Percentiles rank a stretch among this genome's conserved stretches.
Conservation (phyloP, 2,113 vertebrate species). For the Lucifuga dentata region DNA sequence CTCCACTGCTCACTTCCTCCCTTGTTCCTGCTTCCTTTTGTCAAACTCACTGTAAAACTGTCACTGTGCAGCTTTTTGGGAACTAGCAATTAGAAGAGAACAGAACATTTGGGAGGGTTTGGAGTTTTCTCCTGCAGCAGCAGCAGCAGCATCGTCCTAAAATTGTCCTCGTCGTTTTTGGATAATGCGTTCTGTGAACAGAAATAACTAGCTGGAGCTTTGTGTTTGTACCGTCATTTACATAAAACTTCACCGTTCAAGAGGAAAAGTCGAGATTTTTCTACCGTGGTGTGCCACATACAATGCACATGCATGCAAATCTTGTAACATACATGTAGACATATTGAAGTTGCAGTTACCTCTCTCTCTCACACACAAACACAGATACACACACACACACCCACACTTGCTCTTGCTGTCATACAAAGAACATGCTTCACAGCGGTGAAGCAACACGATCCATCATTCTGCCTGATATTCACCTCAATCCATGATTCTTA, state of each 20-base stretch:
- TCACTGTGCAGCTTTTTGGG: conserved; percentile 42
- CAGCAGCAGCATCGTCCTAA: conserved; percentile 40
- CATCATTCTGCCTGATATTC: conserved; percentile 35
- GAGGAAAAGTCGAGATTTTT: not conserved
- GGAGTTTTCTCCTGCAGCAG: conserved; percentile 38
- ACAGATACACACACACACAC: conserved; percentile 17
- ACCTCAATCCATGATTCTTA: conserved; percentile 37
- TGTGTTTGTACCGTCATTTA: conserved; percentile 46
- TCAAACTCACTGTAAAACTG: conserved; percentile 56
- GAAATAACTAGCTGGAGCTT: conserved; percentile 49
- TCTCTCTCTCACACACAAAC: not conserved
- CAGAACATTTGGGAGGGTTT: conserved; percentile 29
- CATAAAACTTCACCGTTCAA: conserved; percentile 29
- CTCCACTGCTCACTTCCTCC: conserved; percentile 29
- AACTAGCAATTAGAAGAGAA: conserved; percentile 61
- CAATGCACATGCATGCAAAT: not conserved
- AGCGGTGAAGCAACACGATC: conserved; percentile 36
- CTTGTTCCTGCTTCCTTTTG: conserved; percentile 38
- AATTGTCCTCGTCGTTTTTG: conserved; percentile 44
- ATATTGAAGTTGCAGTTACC: not conserved
- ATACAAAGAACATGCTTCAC: conserved; percentile 25
- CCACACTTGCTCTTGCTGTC: conserved; percentile 26
- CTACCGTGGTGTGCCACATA: not conserved
- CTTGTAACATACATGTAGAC: not conserved
- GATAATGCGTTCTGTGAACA: conserved; percentile 48